Percentiles rank a stretch among this genome's conserved stretches.
Conservation (phyloP, 1,140 invertebrate species). For the Olivierus martensii region DNA sequence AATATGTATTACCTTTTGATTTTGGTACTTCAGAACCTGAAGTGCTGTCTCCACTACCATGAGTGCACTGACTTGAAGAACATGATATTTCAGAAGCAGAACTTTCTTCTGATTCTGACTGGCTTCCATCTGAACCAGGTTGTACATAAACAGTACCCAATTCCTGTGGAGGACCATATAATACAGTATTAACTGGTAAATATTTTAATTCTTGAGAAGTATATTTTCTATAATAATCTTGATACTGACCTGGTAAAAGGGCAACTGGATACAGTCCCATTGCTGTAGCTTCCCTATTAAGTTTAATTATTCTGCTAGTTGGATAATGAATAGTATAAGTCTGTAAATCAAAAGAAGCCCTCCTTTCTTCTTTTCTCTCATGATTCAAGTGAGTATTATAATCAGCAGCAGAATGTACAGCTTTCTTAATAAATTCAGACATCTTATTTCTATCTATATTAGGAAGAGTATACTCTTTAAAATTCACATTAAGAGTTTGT, state of each 20-base stretch:
- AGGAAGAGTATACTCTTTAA: conserved; percentile 35
- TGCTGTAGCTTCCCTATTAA: conserved; percentile 36
- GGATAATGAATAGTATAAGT: conserved; percentile 52
- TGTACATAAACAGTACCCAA: conserved; percentile 1
- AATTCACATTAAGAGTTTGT: conserved; percentile 52
- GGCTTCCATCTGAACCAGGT: conserved; percentile 14
- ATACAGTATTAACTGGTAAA: conserved; percentile 79
- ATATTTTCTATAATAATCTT: conserved; percentile 61
- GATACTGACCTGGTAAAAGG: conserved; percentile 83
- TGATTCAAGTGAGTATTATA: conserved; percentile 81
- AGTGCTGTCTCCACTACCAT: conserved; percentile 32
- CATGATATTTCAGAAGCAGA: conserved; percentile 15
- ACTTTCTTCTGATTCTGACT: conserved; percentile 27
- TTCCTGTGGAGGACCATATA: conserved; percentile 49
- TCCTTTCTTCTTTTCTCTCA: conserved; percentile 48
- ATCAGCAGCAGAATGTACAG: conserved; percentile 66
- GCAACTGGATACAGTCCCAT: conserved; percentile 73
- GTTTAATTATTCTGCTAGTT: conserved; percentile 26
- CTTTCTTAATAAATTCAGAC: conserved; percentile 59
- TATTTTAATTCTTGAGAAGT: conserved; percentile 51
- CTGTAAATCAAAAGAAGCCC: conserved; percentile 36
- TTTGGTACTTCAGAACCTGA: conserved; percentile 39
- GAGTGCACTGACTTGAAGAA: conserved; percentile 10
- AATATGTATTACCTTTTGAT: not conserved
- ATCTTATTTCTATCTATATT: conserved; percentile 35